Conservation (phyloP, 2,797 vertebrate species). For the Pterois miles region DNA sequence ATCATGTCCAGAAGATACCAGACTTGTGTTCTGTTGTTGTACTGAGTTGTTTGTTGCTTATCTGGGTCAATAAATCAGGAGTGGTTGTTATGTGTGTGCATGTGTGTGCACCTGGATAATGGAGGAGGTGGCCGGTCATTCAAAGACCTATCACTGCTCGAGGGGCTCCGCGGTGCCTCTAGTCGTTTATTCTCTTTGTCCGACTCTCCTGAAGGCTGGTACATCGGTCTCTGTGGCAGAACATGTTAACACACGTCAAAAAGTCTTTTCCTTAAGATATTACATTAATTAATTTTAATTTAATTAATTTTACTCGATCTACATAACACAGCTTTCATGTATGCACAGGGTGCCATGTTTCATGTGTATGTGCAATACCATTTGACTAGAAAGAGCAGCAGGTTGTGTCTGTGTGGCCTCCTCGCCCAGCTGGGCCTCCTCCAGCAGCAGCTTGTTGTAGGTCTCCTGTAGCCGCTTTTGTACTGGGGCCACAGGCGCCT, state of each 20-base stretch:
- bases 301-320: not conserved
- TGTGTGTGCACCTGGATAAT: constrained; percentile 77
- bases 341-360: not conserved
- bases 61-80: not conserved
- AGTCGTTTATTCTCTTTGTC: constrained; percentile 97
- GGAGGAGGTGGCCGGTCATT: constrained; percentile 83
- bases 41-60: not conserved
- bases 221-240: constrained; percentile 84
- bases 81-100: not conserved
- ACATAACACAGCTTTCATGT: not conserved
- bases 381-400: constrained; percentile 32
- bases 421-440: constrained; percentile 80
- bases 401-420: constrained; percentile 72
- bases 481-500: constrained; percentile 73
- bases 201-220: constrained; percentile 97
- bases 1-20: not conserved
- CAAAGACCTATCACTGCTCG: constrained; percentile 94
- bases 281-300: not conserved
- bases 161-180: constrained; percentile 91
- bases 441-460: constrained; percentile 89
- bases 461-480: constrained; percentile 89
- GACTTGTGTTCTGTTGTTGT: not conserved
- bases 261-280: not conserved
- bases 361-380: constrained; percentile 47
- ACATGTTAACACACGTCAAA: constrained; percentile 1